These are phyloP conservation scores for Philotrypesis tridentata DNA, from an alignment of 1,140 invertebrate genomes.

Conservation along the genomic window DNA sequence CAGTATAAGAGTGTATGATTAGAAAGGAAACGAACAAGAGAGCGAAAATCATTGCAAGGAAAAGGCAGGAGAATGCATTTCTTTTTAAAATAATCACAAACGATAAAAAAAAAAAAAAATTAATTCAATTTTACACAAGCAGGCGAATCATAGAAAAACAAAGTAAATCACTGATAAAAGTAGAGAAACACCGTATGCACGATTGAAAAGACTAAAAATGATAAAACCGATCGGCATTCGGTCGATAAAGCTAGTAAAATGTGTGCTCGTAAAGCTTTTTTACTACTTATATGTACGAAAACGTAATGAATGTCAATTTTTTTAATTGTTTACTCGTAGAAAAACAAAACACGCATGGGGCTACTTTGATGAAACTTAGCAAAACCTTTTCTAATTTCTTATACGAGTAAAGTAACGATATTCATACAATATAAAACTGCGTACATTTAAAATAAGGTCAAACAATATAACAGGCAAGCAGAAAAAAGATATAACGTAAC, in stretches of 20 bases:
- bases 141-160: constrained; percentile 1
- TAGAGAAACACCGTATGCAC: constrained; percentile 3
- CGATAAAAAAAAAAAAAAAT: not conserved
- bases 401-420: constrained; percentile 33
- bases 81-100: constrained; percentile 31
- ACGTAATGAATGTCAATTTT: constrained; percentile 46
- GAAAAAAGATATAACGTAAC: constrained; percentile 17
- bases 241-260: constrained; percentile 22
- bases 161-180: not conserved
- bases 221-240: constrained; percentile 25
- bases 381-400: constrained; percentile 49
- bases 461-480: constrained; percentile 26
- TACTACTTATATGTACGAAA: constrained; percentile 29
- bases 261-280: constrained; percentile 45
- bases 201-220: not conserved
- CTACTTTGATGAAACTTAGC: constrained; percentile 28
- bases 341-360: constrained; percentile 1
- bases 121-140: constrained; percentile 6
- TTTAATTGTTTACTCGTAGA: constrained; percentile 36
- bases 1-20: constrained; percentile 31
- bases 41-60: not conserved
- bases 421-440: constrained; percentile 39
- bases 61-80: constrained; percentile 26
- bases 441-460: constrained; percentile 31
- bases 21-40: constrained; percentile 24